Evolutionary conservation across 2,797 vertebrate genomes (phyloP), one percentile per base, ranked within the genome.

Genomic region (Gephyroberyx darwinii): DNA sequence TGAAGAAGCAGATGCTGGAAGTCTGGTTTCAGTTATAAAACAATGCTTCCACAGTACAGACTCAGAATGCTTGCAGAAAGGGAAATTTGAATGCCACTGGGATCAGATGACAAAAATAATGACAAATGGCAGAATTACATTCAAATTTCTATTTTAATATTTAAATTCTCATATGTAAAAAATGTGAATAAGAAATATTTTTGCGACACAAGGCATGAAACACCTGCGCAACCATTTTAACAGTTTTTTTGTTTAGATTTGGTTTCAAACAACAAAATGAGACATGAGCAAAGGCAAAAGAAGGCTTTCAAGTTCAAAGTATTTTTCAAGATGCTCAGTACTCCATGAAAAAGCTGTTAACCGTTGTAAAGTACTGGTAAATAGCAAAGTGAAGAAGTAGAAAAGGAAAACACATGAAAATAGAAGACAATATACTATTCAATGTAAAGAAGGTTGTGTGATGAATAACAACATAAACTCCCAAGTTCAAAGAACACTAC

Each of bases 71-170:
- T 13, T 41, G 39, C 39, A 10, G 10, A 41, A 9, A 41, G 39
- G 39, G 39, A 13, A 1, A 41, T 41, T 10, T 13, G 9, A 41
- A 13, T 41, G 39, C 39, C 39, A 10, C 39, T 13, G 39, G 3
- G 9, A 41, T 10, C 9, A 41, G 39, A 41, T 41, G 39, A 41
- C 12, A 64, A 47, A 58, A 52, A 58, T 52, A 60, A 16, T 17
- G 35, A 41, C 20, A 51, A 41, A 35, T 8, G 1, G 9, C 2
- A 47, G 51, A 58, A 17, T 16, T 35, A 33, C 14, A 68, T 62
- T 76, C 13, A 76, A 67, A 66, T 37, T 56, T 3, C 1, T 20
- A 26, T 66, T 85, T 78, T 80, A 82, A 70, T 76, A 79, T 69
- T 63, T 4, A 71, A 61, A 66, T 66, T 19, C 9, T 59, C 8